These are phyloP conservation scores for Rhagium mordax DNA, from an alignment of 2,888 invertebrate genomes.

Conservation along the genomic window DNA sequence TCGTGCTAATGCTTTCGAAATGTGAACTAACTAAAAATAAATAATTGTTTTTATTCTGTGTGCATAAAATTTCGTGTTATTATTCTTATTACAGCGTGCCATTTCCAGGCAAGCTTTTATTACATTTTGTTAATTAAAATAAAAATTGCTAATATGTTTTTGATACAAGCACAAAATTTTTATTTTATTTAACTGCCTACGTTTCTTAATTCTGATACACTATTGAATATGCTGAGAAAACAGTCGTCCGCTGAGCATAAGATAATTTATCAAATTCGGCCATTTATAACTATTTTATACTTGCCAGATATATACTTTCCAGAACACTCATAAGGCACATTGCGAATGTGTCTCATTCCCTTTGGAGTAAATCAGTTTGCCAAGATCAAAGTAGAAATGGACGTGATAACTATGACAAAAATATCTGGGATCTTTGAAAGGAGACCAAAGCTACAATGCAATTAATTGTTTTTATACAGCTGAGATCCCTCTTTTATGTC, in stretches of 20 bases:
- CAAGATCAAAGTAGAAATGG: conserved; percentile 23
- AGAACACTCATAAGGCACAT: not conserved
- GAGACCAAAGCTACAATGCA: conserved; percentile 6
- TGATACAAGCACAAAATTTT: not conserved
- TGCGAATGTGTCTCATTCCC: not conserved
- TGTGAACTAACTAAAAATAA: not conserved
- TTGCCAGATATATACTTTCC: not conserved
- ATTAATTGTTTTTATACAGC: conserved; percentile 26
- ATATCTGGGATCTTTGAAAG: conserved; percentile 6
- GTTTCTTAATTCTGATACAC: not conserved
- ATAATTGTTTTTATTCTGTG: conserved; percentile 1
- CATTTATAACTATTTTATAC: too few relatives aligned
- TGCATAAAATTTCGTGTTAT: not conserved
- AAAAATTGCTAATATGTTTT: not conserved
- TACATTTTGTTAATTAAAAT: not conserved
- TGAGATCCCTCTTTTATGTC: conserved; percentile 1
- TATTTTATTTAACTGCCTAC: not conserved
- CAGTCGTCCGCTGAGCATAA: too few relatives aligned
- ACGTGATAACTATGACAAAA: conserved; percentile 3
- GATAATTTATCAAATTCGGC: too few relatives aligned
- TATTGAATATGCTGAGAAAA: too few relatives aligned
- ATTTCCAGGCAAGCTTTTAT: not conserved
- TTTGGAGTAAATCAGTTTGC: conserved; percentile 20
- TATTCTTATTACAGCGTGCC: not conserved
- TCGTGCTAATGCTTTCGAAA: conserved; percentile 2